Percentiles rank a stretch among this genome's conserved stretches.
Evolutionary conservation across 2,797 vertebrate species (phyloP).

Genomic region (Falco biarmicus): DNA sequence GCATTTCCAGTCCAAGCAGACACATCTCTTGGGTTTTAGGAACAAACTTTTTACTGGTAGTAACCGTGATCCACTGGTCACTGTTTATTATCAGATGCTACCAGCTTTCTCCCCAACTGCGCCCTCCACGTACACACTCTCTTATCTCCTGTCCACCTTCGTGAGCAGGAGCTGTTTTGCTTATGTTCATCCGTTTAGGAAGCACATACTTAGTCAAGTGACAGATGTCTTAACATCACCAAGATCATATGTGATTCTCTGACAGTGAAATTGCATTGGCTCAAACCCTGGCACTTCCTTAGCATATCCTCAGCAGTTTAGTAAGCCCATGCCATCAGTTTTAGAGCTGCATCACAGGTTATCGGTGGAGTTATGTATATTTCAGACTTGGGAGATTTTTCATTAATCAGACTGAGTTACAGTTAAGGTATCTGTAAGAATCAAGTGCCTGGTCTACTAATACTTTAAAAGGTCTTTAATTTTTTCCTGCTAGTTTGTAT

Average conservation of each 20-base stretch:
- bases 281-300: neutral
- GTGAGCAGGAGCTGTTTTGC: neutral
- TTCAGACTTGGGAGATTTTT: neutral
- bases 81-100: neutral
- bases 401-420: neutral
- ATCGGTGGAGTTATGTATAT: neutral
- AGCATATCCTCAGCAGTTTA: neutral
- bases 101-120: neutral
- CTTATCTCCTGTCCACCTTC: neutral
- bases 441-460: neutral
- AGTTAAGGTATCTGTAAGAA: neutral
- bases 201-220: neutral
- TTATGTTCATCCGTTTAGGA: neutral
- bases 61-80: neutral
- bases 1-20: neutral
- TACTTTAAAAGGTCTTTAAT: neutral
- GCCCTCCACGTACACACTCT: accelerated
- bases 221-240: neutral
- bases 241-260: neutral
- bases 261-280: slow-evolving; percentile 1
- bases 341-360: neutral
- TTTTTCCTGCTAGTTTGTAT: neutral
- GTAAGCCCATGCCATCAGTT: neutral
- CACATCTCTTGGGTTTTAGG: neutral
- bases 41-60: neutral